Conservation (phyloP, 2,888 invertebrate species). For the Luperina nickerlii region DNA sequence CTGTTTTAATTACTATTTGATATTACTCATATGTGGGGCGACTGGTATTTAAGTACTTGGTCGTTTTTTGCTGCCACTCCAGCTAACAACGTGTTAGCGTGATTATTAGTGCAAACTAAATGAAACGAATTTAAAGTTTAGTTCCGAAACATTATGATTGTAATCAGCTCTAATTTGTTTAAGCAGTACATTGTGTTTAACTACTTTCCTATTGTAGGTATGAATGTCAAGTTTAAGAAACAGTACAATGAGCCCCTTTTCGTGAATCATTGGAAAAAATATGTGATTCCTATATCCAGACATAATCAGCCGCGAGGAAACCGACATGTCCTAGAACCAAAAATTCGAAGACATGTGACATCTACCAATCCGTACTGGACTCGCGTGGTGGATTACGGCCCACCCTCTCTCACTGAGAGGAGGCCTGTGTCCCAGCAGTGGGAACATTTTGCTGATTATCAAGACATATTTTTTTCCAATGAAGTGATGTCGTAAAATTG, state of each 20-base stretch:
- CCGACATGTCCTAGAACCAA: no score
- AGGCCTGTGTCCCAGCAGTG: no score
- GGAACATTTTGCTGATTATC: no score
- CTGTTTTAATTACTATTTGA: conserved; percentile 57
- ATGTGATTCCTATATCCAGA: no score
- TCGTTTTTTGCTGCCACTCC: conserved; percentile 39
- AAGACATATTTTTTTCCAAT: no score
- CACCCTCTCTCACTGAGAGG: no score
- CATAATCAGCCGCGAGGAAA: no score
- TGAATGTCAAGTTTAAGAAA: background rate
- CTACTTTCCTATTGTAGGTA: background rate
- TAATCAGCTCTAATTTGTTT: conserved; percentile 21
- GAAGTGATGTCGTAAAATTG: conserved; percentile 4
- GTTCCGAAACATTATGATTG: conserved; percentile 19
- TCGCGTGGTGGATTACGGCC: no score
- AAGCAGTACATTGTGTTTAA: background rate
- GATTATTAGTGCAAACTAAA: conserved; percentile 56
- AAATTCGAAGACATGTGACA: no score
- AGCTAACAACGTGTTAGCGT: conserved; percentile 23
- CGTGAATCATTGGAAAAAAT: background rate
- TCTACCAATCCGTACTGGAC: no score
- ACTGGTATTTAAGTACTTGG: conserved; percentile 24
- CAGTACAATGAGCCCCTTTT: background rate
- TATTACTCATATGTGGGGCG: conserved; percentile 49
- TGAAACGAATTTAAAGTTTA: conserved; percentile 22